Conservation (phyloP, 2,888 invertebrate genomes). For the Aspidiotus destructor region DNA sequence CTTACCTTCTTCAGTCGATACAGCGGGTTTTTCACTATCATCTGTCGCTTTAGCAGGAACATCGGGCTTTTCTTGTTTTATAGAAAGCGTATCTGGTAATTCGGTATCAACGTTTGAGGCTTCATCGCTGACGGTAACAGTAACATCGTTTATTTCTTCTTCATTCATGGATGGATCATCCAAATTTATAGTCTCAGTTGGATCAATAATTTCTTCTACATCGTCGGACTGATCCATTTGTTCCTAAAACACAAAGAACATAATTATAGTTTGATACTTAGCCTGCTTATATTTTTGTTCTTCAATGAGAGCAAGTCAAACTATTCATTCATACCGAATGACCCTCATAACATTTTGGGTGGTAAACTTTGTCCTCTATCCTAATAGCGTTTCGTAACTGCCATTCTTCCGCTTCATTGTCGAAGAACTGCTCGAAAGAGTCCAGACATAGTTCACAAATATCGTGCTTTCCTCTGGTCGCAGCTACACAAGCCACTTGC, state of each 20-base stretch:
- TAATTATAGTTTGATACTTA: no score
- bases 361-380: conserved; percentile 68
- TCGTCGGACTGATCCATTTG: background rate
- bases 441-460: conserved; percentile 86
- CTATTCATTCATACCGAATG: conserved; percentile 41
- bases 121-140: background rate
- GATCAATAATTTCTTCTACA: conserved; percentile 7
- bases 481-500: conserved; percentile 60
- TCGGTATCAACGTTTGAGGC: background rate
- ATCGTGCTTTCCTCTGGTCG: conserved; percentile 54
- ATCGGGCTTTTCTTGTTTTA: conserved; percentile 7
- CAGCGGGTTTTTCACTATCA: background rate
- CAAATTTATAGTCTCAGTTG: background rate
- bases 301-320: background rate
- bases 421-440: conserved; percentile 87
- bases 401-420: conserved; percentile 97
- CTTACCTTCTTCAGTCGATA: conserved; percentile 3
- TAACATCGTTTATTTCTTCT: background rate
- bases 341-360: conserved; percentile 84
- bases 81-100: background rate
- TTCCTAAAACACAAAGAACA: background rate
- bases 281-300: background rate
- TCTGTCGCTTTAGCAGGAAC: conserved; percentile 7
- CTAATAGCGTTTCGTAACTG: conserved; percentile 74
- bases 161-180: background rate